phyloP scores from a whole-genome alignment of 2,888 invertebrate species.

The Cenopis cana region DNA sequence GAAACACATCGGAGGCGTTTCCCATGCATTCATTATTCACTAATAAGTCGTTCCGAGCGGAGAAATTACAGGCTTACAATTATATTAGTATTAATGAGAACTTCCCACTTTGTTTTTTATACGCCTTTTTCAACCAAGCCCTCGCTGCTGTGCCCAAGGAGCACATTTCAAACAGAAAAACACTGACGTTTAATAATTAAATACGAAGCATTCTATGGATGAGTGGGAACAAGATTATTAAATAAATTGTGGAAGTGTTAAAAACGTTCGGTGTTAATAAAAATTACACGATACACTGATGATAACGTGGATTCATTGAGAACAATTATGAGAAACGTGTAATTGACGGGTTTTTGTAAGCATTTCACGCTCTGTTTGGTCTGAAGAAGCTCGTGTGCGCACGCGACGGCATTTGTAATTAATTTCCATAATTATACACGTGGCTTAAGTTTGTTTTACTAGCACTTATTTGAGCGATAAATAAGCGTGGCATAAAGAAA shows the following conservation, averaged over 20 bases:
- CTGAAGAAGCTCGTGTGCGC: constrained; percentile 46
- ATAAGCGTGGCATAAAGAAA: not conserved
- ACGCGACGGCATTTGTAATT: constrained; percentile 40
- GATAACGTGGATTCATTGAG: constrained; percentile 45
- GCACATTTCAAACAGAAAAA: constrained; percentile 37
- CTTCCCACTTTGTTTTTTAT: constrained; percentile 66
- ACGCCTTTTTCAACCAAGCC: constrained; percentile 52
- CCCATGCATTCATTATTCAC: constrained; percentile 81
- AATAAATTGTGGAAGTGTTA: constrained; percentile 58
- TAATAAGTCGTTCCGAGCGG: constrained; percentile 82
- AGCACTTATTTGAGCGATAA: constrained; percentile 5
- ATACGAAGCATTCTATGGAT: constrained; percentile 14
- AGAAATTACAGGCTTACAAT: constrained; percentile 80
- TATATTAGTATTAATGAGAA: constrained; percentile 82
- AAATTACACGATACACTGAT: constrained; percentile 51
- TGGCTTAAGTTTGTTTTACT: constrained; percentile 16
- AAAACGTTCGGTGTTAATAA: constrained; percentile 58
- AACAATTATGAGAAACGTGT: constrained; percentile 47
- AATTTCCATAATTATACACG: constrained; percentile 38
- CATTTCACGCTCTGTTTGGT: constrained; percentile 70
- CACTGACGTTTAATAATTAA: constrained; percentile 36
- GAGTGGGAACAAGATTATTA: constrained; percentile 58
- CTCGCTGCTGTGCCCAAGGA: constrained; percentile 20
- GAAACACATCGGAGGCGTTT: constrained; percentile 72
- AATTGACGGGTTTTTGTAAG: constrained; percentile 66